Evolutionary conservation across 2,888 invertebrate species (phyloP), one percentile per base, ranked within the genome.

Genomic region (Sphaerophoria taeniata): DNA sequence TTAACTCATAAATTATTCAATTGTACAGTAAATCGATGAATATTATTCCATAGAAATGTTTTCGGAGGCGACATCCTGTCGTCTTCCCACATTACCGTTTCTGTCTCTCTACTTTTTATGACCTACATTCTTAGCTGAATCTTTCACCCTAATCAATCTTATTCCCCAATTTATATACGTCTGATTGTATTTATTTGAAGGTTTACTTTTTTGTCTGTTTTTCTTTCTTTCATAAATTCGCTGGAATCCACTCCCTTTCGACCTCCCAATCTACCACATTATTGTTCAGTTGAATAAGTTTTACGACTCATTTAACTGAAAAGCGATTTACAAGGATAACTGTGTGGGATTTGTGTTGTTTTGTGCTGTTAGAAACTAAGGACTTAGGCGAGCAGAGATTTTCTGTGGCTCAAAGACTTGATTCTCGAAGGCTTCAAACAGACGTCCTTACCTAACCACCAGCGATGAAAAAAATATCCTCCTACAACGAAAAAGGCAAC

Each of bases 271-370:
- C 2, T 2, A 24, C 70, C 65, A 65, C 63, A 49, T 81, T 63
- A 75, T 75, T 81, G 65, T 63, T 58, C 75, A 81, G 24, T 14
- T 58, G 63, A 75, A 81, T 81, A 39, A 47, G 43, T 75, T 58
- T 75, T 55, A 71, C 75, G 65, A 70, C 75, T 81, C 80, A 81
- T 81, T 81, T 70, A 75, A 81, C 80, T 65, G 80, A 75, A 81
- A 81, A 81, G 80, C 80, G 80, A 81, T 81, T 81, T 74, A 43
- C 51, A 71, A 58, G 75, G 56, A 45, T 45, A 58, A 65, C 65
- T 75, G n/a, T 75, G n/a, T 43, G 39, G 33, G 49, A 60, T 47
- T 39, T 56, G 49, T 51, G 60, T 72, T 60, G 49, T 72, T 45
- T 24, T 24, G 24, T 24, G 24, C 24, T 24, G 24, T 24, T 24